Conservation (phyloP, 2,888 invertebrate species). For the Mechanitis messenoides region DNA sequence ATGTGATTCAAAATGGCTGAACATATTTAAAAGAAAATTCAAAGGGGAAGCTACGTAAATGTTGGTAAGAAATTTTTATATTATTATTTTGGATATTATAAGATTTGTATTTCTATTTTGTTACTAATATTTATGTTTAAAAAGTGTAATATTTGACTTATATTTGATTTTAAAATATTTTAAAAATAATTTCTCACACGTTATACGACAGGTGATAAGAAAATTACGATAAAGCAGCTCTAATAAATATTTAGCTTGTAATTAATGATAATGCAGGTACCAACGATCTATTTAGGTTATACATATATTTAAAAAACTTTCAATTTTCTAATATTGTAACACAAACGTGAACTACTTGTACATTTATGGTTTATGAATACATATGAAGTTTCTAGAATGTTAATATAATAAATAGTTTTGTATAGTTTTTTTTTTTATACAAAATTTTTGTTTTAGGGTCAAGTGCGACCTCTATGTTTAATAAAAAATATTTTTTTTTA, state of each 20-base stretch:
- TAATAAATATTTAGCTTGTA: constrained; percentile 4
- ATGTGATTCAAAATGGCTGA: constrained; percentile 72
- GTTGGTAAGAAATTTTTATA: constrained; percentile 47
- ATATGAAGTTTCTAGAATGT: too few relatives aligned
- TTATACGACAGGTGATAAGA: constrained; percentile 1
- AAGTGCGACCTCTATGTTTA: too few relatives aligned
- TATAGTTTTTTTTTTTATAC: too few relatives aligned
- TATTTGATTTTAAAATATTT: not conserved
- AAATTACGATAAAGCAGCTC: not conserved
- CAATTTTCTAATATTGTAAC: too few relatives aligned
- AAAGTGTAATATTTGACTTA: not conserved
- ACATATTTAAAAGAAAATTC: constrained; percentile 48
- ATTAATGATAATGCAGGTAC: constrained; percentile 6
- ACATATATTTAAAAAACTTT: too few relatives aligned
- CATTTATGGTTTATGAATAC: too few relatives aligned
- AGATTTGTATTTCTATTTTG: not conserved
- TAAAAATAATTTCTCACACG: not conserved
- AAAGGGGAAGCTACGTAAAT: constrained; percentile 36
- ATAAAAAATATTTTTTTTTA: too few relatives aligned
- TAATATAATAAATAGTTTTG: too few relatives aligned
- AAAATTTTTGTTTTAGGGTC: too few relatives aligned
- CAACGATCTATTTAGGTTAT: constrained; percentile 1
- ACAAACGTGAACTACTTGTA: too few relatives aligned
- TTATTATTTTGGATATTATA: not conserved
- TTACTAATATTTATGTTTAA: not conserved